These are phyloP conservation scores for Pollenia angustigena DNA, from an alignment of 2,888 invertebrate genomes.

Conservation along the genomic window DNA sequence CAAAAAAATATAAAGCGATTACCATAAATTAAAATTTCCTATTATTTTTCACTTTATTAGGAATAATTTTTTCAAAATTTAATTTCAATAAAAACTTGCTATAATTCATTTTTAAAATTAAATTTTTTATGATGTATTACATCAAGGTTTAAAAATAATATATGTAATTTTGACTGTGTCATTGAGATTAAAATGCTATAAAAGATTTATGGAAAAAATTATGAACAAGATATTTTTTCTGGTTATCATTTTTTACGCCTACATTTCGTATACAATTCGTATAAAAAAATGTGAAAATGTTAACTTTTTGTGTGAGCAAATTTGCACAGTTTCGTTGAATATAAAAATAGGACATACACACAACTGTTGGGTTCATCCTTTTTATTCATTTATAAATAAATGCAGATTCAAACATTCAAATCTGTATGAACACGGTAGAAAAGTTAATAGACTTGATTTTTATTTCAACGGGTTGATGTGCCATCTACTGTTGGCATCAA, in stretches of 20 bases:
- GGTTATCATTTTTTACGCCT: not conserved
- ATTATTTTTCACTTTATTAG: too few relatives aligned
- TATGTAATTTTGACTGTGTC: slow-evolving; percentile 18
- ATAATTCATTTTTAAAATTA: slow-evolving; percentile 12
- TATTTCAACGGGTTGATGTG: slow-evolving; percentile 28
- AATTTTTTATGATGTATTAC: not conserved
- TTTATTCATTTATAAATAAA: slow-evolving; percentile 20
- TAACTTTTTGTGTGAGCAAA: not conserved
- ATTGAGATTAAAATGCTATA: slow-evolving; percentile 45
- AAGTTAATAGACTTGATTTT: slow-evolving; percentile 41
- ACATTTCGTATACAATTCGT: not conserved
- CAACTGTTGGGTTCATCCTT: not conserved
- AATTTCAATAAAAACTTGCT: not conserved
- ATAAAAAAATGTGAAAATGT: slow-evolving; percentile 1
- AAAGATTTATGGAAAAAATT: slow-evolving; percentile 34
- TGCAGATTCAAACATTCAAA: slow-evolving; percentile 26
- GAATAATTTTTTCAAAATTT: not conserved
- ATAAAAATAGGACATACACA: not conserved
- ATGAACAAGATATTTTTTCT: slow-evolving; percentile 17
- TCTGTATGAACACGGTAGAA: slow-evolving; percentile 7
- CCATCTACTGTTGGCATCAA: not conserved
- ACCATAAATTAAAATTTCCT: too few relatives aligned
- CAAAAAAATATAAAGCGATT: too few relatives aligned
- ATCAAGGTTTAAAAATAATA: slow-evolving; percentile 7
- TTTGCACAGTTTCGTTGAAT: slow-evolving; percentile 16